Evolutionary conservation across 1,140 invertebrate genomes (phyloP).

Genomic region (Battus philenor): DNA sequence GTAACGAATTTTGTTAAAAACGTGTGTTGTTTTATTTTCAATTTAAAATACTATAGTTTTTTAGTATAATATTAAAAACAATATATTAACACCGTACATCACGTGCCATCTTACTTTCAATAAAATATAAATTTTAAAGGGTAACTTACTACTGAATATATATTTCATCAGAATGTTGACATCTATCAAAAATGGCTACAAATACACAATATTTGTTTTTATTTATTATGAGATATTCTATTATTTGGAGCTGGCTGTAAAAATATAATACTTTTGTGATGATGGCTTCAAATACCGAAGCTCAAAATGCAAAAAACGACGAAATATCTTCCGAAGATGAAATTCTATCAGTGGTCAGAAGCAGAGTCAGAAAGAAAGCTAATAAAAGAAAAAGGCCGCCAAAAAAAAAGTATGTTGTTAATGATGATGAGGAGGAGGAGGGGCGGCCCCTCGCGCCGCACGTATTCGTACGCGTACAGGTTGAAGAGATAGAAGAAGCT

Average conservation of each 20-base stretch:
- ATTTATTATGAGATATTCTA: slow-evolving; percentile 5
- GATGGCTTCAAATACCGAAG: slow-evolving; percentile 7
- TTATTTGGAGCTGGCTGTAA: slow-evolving; percentile 2
- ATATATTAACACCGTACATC: too few species aligned
- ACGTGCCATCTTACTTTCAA: too few species aligned
- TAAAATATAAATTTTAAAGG: too few species aligned
- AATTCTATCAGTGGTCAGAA: slow-evolving; percentile 22
- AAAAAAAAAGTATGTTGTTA: slow-evolving; percentile 7
- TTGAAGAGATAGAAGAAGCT: slow-evolving; percentile 21
- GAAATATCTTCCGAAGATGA: slow-evolving; percentile 29
- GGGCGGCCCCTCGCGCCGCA: slow-evolving; percentile 20
- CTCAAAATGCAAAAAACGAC: slow-evolving; percentile 1
- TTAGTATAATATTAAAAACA: too few species aligned
- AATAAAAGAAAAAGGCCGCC: slow-evolving; percentile 13
- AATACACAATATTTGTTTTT: slow-evolving; percentile 12
- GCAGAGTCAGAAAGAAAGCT: slow-evolving; percentile 19
- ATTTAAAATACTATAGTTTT: too few species aligned
- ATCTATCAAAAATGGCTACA: slow-evolving; percentile 18
- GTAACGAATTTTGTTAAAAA: too few species aligned
- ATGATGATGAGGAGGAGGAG: slow-evolving; percentile 21
- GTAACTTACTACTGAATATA: too few species aligned
- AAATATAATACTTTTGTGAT: neutral
- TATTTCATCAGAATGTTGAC: slow-evolving; percentile 8
- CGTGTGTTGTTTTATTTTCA: too few species aligned
- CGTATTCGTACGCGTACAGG: slow-evolving; percentile 22